Evolutionary conservation across 2,888 invertebrate species (phyloP), one percentile per base, ranked within the genome.

Genomic region (Rhagonycha fulva): DNA sequence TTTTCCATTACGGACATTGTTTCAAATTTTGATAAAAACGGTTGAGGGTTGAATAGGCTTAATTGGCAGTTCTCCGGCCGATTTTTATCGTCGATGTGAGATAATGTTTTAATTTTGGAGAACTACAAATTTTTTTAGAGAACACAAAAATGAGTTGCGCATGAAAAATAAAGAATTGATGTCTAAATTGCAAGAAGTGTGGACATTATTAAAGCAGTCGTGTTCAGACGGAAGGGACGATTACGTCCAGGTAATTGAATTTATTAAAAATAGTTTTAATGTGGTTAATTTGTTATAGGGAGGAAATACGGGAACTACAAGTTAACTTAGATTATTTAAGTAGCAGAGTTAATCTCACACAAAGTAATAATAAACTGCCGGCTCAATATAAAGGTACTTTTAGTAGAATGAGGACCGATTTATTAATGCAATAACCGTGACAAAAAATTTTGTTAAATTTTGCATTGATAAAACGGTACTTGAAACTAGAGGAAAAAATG

Each of bases 301-400:
- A 93, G 91, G 93, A 94, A 91, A 92, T 94, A 93, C 93, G 91
- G 91, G 91, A 91, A 90, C 91, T 94, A 92, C 94, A 94, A 91
- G 93, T 90, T 92, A 94, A 92, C 91, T 90, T 94, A 93, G 91
- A 92, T 86, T 90, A 88, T 86, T 90, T 94, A 86, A 88, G 86
- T 86, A 88, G 85, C 87, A 88, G 84, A 81, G 85, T 87, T 83
- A 85, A 80, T 84, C 85, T 85, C 81, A 84, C 86, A 83, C 77
- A 79, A 76, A 73, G 78, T 78, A 79, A 79, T 78, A 80, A 82
- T 76, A 81, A 79, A 75, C 78, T 70, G 75, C 79, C 84, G 73
- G 79, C 84, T 77, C 81, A 80, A 80, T 78, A 81, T 76, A 82
- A 83, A 86, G 86, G 86, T 86, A 85, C 77, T 76, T 68, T 32